Conservation (phyloP, 2,797 vertebrate species). For the Sebastes cheni region DNA sequence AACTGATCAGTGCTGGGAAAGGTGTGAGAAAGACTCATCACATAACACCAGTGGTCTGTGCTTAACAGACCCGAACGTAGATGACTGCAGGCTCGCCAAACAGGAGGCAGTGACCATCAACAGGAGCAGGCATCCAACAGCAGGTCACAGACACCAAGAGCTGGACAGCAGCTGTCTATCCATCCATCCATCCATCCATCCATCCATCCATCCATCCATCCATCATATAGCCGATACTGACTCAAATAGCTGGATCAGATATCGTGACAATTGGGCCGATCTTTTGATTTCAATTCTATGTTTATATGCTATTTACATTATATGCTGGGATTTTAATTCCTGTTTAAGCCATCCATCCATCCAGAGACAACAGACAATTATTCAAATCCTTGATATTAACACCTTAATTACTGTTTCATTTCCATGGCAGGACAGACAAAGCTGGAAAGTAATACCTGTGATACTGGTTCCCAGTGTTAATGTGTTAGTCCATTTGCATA, state of each 20-base stretch:
- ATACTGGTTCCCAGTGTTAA: slow-evolving; percentile 6
- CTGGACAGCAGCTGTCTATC: background rate
- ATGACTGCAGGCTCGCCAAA: background rate
- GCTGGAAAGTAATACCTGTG: slow-evolving; percentile 5
- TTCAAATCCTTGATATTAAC: background rate
- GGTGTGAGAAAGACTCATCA: slow-evolving; percentile 2
- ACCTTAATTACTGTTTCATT: background rate
- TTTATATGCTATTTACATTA: too few relatives aligned
- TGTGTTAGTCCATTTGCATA: slow-evolving; percentile 21
- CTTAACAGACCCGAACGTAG: slow-evolving; percentile 1
- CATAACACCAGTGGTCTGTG: background rate
- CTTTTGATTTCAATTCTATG: too few relatives aligned
- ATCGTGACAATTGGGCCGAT: too few relatives aligned
- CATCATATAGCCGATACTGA: too few relatives aligned
- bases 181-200: background rate
- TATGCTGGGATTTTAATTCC: too few relatives aligned
- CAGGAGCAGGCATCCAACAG: background rate
- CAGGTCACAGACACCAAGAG: background rate
- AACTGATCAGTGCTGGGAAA: background rate
- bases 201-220: background rate
- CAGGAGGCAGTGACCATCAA: background rate
- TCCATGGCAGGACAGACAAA: background rate
- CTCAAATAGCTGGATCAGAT: too few relatives aligned
- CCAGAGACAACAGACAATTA: background rate
- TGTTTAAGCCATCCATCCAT: background rate